Percentiles rank a stretch among this genome's conserved stretches.
phyloP scores from a whole-genome alignment of 2,113 vertebrate species.

The Pogona vitticeps region DNA sequence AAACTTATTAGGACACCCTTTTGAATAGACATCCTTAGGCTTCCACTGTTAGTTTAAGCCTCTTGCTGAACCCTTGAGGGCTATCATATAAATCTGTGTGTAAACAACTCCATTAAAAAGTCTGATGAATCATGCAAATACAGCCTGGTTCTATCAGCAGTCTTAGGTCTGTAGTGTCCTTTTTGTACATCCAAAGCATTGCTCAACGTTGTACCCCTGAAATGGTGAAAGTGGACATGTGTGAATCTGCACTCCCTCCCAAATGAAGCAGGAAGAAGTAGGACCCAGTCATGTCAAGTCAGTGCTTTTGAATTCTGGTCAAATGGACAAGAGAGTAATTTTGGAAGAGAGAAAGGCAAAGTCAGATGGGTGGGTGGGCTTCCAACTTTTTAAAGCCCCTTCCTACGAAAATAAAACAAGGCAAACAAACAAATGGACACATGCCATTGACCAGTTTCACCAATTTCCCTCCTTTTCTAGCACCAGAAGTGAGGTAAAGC shows the following conservation, averaged over 20 bases:
- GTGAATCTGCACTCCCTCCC: neutral
- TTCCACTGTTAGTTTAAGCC: too few relatives aligned
- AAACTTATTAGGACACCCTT: neutral
- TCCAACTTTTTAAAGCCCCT: constrained; percentile 7
- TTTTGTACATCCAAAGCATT: too few relatives aligned
- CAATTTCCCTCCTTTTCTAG: neutral
- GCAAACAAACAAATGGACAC: constrained; percentile 19
- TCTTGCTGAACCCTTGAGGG: neutral
- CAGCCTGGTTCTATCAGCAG: neutral
- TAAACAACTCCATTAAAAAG: neutral
- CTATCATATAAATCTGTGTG: neutral
- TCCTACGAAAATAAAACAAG: neutral
- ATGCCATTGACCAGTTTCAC: constrained; percentile 32
- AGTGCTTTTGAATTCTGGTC: constrained; percentile 59
- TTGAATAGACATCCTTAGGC: neutral
- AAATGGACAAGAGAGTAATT: neutral
- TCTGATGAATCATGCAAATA: neutral
- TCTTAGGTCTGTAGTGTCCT: neutral
- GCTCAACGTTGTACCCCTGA: neutral
- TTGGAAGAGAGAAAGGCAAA: constrained; percentile 23
- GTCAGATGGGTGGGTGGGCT: constrained; percentile 17
- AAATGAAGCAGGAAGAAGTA: constrained; percentile 27
- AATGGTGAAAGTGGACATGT: neutral
- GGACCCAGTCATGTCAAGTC: constrained; percentile 47
- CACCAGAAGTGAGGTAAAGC: constrained; percentile 40